A percentile compares a stretch with the other conserved stretches of the same genome.
Evolutionary conservation across 2,888 invertebrate species (phyloP).

Genomic region (Erynnis tages): DNA sequence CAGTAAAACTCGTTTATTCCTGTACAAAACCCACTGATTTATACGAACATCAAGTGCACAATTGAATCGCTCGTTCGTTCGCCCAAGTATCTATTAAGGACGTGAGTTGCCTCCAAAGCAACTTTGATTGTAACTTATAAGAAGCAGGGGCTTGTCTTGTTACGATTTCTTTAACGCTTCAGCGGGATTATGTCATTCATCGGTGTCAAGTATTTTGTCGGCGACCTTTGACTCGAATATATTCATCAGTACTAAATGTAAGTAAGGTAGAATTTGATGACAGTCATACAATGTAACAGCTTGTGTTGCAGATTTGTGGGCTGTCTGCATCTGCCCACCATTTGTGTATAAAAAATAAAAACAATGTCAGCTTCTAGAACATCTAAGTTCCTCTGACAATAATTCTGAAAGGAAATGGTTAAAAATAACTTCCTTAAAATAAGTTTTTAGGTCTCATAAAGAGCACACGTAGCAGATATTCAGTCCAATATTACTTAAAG

Average conservation of each 20-base stretch:
- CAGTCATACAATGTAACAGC: no score
- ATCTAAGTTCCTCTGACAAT: no score
- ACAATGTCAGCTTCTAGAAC: no score
- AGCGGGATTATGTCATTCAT: constrained; percentile 16
- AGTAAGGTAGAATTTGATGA: neutral
- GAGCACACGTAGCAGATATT: no score
- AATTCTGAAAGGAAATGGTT: no score
- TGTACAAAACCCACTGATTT: constrained; percentile 38
- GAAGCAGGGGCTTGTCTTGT: constrained; percentile 9
- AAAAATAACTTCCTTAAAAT: no score
- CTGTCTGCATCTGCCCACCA: no score
- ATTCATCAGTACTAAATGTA: neutral
- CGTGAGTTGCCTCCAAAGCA: constrained; percentile 37
- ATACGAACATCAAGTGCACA: constrained; percentile 44
- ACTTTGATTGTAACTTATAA: constrained; percentile 16
- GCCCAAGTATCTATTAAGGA: constrained; percentile 47
- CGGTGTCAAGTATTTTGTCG: neutral
- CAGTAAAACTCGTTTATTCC: neutral
- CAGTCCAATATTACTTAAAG: no score
- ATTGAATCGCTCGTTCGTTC: constrained; percentile 44
- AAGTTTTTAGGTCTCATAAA: no score
- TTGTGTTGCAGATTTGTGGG: no score
- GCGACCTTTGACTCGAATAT: neutral
- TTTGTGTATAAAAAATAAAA: no score
- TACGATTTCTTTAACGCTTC: constrained; percentile 13